Conservation (phyloP, 64 coral and sea anemone species). For the Pocillopora damicornis region DNA sequence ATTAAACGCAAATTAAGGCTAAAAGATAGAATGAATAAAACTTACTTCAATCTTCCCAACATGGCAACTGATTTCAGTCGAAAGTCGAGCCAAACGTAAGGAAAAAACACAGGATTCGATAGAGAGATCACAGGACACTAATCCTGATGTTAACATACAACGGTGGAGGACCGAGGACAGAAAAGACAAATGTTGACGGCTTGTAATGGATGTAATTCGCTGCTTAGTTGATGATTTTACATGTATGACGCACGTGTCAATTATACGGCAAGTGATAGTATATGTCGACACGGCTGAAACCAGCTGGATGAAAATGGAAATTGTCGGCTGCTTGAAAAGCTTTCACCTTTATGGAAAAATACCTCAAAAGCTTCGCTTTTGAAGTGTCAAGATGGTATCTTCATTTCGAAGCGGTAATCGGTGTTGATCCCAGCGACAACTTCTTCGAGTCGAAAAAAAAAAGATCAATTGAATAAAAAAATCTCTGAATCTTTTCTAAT, state of each 20-base stretch:
- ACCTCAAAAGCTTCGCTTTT: neutral
- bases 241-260: slow-evolving; percentile 8
- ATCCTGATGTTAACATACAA: neutral
- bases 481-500: neutral
- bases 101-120: neutral
- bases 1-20: neutral
- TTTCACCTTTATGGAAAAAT: neutral
- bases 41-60: slow-evolving; percentile 48
- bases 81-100: neutral
- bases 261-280: neutral
- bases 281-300: neutral
- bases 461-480: neutral
- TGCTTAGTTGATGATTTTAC: slow-evolving; percentile 7
- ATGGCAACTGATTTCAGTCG: neutral
- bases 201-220: slow-evolving; percentile 33
- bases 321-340: neutral
- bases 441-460: neutral
- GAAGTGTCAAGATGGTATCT: neutral
- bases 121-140: neutral
- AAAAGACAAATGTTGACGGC: slow-evolving; percentile 19
- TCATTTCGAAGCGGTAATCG: neutral
- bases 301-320: neutral
- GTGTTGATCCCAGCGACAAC: neutral
- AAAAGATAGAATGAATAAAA: neutral
- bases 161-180: neutral